Evolutionary conservation across 2,888 invertebrate species (phyloP).

Genomic region (Drosophila affinis): DNA sequence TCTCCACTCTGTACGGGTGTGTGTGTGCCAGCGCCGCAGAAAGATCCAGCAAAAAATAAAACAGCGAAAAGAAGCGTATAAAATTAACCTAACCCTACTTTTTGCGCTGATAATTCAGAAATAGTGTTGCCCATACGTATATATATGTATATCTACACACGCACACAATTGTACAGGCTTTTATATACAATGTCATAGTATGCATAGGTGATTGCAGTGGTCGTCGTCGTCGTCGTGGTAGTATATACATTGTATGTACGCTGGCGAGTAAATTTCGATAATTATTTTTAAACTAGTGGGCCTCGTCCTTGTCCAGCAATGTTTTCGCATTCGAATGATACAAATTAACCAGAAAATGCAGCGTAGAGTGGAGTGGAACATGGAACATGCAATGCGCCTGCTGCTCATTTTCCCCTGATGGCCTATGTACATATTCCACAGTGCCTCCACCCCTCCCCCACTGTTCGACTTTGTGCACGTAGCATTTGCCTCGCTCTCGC

Average conservation of each 20-base stretch:
- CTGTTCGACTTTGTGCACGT: slow-evolving; percentile 2
- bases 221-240: not conserved
- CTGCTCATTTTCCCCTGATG: slow-evolving; percentile 17
- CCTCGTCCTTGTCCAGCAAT: slow-evolving; percentile 46
- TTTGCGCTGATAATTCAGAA: slow-evolving; percentile 75
- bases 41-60: slow-evolving; percentile 77
- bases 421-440: slow-evolving; percentile 9
- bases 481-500: slow-evolving; percentile 39
- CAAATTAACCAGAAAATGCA: not conserved
- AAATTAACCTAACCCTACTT: slow-evolving; percentile 78
- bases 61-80: slow-evolving; percentile 69
- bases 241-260: slow-evolving; percentile 32
- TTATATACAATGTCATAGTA: not conserved
- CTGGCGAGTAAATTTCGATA: slow-evolving; percentile 50
- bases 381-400: not conserved
- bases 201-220: slow-evolving; percentile 21
- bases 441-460: not conserved
- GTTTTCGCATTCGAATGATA: slow-evolving; percentile 6
- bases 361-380: not conserved
- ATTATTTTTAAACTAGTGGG: slow-evolving; percentile 54
- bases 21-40: slow-evolving; percentile 69
- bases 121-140: slow-evolving; percentile 56
- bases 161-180: slow-evolving; percentile 8
- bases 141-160: slow-evolving; percentile 19
- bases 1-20: slow-evolving; percentile 14